phyloP scores from a whole-genome alignment of 2,888 invertebrate species.

The Holacanthella duospinosa region DNA sequence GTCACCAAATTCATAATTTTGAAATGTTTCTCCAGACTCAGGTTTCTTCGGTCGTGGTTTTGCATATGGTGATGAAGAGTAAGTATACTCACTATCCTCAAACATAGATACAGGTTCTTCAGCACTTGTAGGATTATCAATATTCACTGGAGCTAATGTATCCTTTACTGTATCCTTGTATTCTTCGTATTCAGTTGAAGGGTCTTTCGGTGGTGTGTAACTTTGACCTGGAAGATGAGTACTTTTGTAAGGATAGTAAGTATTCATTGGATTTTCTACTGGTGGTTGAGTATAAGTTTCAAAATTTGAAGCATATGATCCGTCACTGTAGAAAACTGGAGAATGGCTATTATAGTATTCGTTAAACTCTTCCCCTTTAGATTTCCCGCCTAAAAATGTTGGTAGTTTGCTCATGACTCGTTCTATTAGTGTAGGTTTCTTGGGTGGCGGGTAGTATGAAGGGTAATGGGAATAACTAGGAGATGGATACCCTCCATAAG shows the following conservation, averaged over 20 bases:
- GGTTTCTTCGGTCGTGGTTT: neutral
- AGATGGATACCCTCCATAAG: neutral
- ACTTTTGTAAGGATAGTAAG: neutral
- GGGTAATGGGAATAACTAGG: neutral
- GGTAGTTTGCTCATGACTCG: neutral
- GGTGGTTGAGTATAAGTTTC: neutral
- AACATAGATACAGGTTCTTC: neutral
- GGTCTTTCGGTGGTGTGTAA: neutral
- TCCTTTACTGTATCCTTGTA: neutral
- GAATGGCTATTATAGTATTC: neutral
- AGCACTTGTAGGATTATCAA: neutral
- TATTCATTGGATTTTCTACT: neutral
- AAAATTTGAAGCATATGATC: neutral
- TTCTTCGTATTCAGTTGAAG: neutral
- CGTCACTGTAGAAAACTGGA: neutral
- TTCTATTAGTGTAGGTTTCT: neutral
- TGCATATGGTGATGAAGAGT: neutral
- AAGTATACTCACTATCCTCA: neutral
- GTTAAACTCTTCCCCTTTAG: neutral
- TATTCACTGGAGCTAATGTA: neutral
- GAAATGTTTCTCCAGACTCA: neutral
- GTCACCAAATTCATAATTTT: neutral
- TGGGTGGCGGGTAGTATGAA: neutral
- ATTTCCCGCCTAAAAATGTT: neutral
- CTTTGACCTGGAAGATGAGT: neutral